Evolutionary conservation across 2,113 vertebrate genomes (phyloP), one percentile per base, ranked within the genome.

Genomic region (Caranx ignobilis): DNA sequence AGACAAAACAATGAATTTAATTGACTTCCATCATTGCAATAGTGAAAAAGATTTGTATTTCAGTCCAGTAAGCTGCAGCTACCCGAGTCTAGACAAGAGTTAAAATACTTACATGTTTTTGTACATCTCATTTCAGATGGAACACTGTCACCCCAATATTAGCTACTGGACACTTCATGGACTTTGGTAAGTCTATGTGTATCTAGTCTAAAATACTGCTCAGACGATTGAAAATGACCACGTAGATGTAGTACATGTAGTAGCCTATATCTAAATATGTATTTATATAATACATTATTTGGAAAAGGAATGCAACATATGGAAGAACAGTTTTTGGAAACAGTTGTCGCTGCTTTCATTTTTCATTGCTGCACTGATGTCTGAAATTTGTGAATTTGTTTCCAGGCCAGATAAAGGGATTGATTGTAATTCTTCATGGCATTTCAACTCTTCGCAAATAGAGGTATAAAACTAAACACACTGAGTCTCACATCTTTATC

Each of bases 81-180:
- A 41, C 39, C 39, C 11, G 39, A 41, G 39, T 41, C 39, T 31
- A 68, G 32, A 32, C 35, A 5, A 5, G 6, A 55, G 35, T 84
- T 45, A 75, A 45, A 45, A 6, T 15, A 34, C 8, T 26, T 26
- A 26, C 2, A 3, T 0, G 3, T 32, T 13, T 21, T 37, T 45
- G 45, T 77, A 5, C 3, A 60, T 91, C 91, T 41, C 85, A 96
- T 91, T 91, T 41, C 84, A 96, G 95, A 82, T 92, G 86, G 92
- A 95, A 63, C 69, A 88, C 2, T 96, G 95, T 79, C 86, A 91
- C 67, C 8, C 82, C 52, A 85, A 92, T 56, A 39, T 95, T 7
- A 92, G 81, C 79, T 92, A 89, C 75, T 96, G 95, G 95, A 93
- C 94, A 55, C 57, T 96, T 13, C 95, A 96, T 88, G 95, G 95